A percentile compares a stretch with the other conserved stretches of the same genome.
phyloP scores from a whole-genome alignment of 2,797 vertebrate genomes.

The Harpagifer antarcticus region DNA sequence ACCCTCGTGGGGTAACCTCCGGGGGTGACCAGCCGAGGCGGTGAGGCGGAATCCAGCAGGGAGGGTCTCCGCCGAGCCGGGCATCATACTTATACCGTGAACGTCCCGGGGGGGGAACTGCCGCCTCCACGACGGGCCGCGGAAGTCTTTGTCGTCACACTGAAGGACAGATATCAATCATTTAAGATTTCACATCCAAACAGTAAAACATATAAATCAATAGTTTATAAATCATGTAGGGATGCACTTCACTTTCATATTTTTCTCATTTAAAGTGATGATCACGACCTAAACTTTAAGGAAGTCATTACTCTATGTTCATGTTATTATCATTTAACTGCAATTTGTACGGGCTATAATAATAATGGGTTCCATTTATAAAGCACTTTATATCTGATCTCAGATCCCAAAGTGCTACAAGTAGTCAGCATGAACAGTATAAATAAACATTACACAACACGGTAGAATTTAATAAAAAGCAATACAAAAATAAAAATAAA shows the following conservation, averaged over 20 bases:
- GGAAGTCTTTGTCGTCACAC: constrained; percentile 93
- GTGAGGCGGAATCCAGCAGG: constrained; percentile 97
- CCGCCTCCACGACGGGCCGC: constrained; percentile 95
- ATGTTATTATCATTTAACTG: no score
- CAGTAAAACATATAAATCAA: background rate
- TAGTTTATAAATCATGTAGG: background rate
- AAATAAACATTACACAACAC: no score
- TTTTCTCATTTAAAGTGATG: background rate
- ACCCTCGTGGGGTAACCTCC: constrained; percentile 94
- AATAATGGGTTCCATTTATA: no score
- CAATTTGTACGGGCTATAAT: no score
- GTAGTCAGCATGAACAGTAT: no score
- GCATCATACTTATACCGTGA: constrained; percentile 99
- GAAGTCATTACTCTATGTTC: no score
- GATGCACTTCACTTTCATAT: background rate
- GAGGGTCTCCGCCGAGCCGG: constrained; percentile 96
- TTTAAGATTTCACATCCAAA: background rate
- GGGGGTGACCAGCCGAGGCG: constrained; percentile 92
- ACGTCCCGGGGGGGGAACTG: constrained; percentile 96
- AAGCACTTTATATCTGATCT: no score
- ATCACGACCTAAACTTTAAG: background rate
- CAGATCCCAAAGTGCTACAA: no score
- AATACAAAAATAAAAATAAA: no score
- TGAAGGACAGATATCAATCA: constrained; percentile 25
- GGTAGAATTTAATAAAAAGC: no score